Evolutionary conservation across 2,888 invertebrate genomes (phyloP), one percentile per base, ranked within the genome.

Genomic region (Ormyrus thymus): DNA sequence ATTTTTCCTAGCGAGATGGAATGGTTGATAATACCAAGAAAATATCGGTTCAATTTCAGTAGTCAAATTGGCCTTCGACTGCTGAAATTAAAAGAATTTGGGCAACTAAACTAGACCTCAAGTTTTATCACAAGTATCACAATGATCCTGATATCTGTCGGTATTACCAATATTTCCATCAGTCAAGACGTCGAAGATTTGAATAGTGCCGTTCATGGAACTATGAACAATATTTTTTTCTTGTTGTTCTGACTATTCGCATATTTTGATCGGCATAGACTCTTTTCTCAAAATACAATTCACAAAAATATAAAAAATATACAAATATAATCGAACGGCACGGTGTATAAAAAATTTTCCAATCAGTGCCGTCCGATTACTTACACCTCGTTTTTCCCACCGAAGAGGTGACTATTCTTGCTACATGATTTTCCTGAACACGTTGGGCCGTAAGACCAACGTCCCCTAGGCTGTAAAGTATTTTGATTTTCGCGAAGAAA

Each of bases 401-500:
- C 11, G 7, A 50, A 1, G 15, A 11, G 64, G 13, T 45, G 1
- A 62, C 72, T 72, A 13, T 15, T 55, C 72, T 48, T 55, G 15
- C 59, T 10, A 11, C 45, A 64, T 55, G 46, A 46, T 55, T 45
- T 15, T 8, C 45, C 11, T 56, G 45, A 11, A 62, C 10, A 62
- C 11, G 15, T 29, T 29, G 29, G 29, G 4, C 8, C 29, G 62
- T n/a, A 13, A 72, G 45, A 9, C 51, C 29, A 51, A 15, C 51
- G 13, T 55, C 58, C 7, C 29, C 13, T 73, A 58, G 11, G n/a
- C 11, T 58, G 58, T 72, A 50, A 64, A 64, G n/a, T 15, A 59
- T 66, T 66, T 75, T 68, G 69, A 68, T 69, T 65, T 43, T 59
- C 58, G 43, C 15, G 29, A 53, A 53, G 13, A 66, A 48, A 65